These are phyloP conservation scores for Physeter macrocephalus DNA, from an alignment of 2,113 vertebrate species.

Conservation along the genomic window DNA sequence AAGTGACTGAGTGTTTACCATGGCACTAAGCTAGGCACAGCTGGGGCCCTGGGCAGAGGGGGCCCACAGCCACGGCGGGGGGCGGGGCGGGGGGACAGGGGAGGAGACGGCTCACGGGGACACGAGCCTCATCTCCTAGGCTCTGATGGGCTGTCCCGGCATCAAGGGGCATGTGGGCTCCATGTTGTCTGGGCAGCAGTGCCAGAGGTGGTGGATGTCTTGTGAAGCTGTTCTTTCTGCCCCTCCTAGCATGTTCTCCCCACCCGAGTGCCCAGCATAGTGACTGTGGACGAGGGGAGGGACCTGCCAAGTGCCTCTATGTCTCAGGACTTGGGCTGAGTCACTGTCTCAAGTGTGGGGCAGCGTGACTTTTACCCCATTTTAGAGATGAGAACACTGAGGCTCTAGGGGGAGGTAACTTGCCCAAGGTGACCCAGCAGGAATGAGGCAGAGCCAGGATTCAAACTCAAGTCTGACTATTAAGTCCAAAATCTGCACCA, in stretches of 20 bases:
- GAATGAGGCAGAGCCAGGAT: not conserved
- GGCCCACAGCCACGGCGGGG: not conserved
- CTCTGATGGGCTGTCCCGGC: not conserved
- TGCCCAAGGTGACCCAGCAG: not conserved
- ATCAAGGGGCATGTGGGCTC: not conserved
- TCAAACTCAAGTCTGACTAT: not conserved
- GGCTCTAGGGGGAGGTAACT: not conserved
- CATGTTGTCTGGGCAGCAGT: not conserved
- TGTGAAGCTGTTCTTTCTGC: not conserved
- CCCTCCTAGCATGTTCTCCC: not conserved
- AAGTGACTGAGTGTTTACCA: not conserved
- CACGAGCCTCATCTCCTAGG: not conserved
- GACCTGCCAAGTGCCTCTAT: not conserved
- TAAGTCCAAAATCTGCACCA: not conserved
- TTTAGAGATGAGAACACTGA: not conserved
- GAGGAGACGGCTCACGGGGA: not conserved
- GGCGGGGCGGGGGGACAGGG: rapidly evolving
- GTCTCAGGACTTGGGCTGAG: not conserved
- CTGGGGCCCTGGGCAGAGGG: not conserved
- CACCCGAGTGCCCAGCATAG: not conserved
- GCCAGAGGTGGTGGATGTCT: not conserved
- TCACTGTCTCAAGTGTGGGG: not conserved
- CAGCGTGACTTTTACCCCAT: not conserved
- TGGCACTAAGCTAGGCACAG: not conserved
- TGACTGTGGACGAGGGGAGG: not conserved